A percentile compares a stretch with the other conserved stretches of the same genome.
These are phyloP conservation scores for Pelmatolapia mariae DNA, from an alignment of 2,113 vertebrate species.

Conservation along the genomic window DNA sequence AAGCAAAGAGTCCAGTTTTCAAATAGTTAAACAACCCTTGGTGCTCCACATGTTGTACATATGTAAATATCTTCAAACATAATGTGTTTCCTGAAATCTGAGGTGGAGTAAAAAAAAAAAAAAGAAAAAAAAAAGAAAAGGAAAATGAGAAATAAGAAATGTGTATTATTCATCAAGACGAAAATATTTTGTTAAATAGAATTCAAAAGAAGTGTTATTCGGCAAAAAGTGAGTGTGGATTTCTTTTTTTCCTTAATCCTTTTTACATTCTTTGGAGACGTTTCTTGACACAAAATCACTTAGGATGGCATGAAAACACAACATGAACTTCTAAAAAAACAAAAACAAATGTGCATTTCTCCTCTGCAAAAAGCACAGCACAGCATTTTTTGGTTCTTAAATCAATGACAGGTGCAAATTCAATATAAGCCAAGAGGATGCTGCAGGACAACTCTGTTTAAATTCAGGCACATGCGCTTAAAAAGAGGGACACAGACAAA, in stretches of 20 bases:
- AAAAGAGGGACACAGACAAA: neutral
- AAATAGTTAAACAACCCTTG: constrained; percentile 39
- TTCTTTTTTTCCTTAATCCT: constrained; percentile 9
- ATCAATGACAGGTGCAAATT: neutral
- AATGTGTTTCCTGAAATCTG: constrained; percentile 71
- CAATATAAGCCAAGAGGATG: neutral
- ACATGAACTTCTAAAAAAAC: neutral
- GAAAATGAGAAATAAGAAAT: constrained; percentile 68
- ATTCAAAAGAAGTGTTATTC: constrained; percentile 81
- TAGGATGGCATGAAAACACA: neutral
- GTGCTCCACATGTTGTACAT: constrained; percentile 58
- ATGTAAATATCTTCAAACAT: constrained; percentile 70
- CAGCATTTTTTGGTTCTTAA: neutral
- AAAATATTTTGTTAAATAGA: constrained; percentile 98
- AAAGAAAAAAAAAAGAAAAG: neutral
- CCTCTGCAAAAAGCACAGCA: neutral
- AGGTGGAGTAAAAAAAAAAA: constrained; percentile 46
- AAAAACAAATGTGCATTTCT: neutral
- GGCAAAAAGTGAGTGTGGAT: constrained; percentile 57
- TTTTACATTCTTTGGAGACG: neutral
- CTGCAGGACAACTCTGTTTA: neutral
- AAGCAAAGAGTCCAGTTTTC: constrained; percentile 6
- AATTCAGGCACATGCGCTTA: neutral
- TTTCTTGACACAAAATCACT: neutral
- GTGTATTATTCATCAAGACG: constrained; percentile 79